Percentiles rank a stretch among this genome's conserved stretches.
These are phyloP conservation scores for Lasioglossum lativentre DNA, from an alignment of 2,888 invertebrate genomes.

Conservation along the genomic window DNA sequence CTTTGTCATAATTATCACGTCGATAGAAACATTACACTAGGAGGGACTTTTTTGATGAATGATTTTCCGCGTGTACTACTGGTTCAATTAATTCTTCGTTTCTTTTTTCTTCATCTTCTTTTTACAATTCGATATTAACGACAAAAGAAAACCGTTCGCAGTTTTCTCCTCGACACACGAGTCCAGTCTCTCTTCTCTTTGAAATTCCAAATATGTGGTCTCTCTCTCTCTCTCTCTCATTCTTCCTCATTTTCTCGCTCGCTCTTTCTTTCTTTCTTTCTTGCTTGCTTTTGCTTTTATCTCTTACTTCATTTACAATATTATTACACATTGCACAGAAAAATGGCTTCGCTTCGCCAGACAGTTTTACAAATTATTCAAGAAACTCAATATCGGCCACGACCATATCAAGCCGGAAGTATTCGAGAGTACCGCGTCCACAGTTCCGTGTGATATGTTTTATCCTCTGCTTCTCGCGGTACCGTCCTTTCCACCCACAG, in stretches of 20 bases:
- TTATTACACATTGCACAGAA: constrained; percentile 79
- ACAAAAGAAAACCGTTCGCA: constrained; percentile 31
- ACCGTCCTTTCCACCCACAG: background rate
- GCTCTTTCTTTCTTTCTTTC: background rate
- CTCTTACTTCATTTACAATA: constrained; percentile 69
- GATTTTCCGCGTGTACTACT: constrained; percentile 34
- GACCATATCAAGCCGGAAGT: constrained; percentile 71
- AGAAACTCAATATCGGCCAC: constrained; percentile 67
- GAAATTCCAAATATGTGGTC: constrained; percentile 45
- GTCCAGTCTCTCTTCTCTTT: constrained; percentile 70
- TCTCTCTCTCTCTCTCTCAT: background rate
- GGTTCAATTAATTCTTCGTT: constrained; percentile 32
- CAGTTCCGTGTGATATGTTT: constrained; percentile 72
- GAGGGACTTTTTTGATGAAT: constrained; percentile 48
- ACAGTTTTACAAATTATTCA: constrained; percentile 59
- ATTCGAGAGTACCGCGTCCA: constrained; percentile 63
- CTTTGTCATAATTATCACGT: constrained; percentile 47
- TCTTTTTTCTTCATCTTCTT: background rate
- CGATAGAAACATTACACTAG: constrained; percentile 61
- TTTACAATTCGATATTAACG: constrained; percentile 52
- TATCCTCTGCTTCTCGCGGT: constrained; percentile 51
- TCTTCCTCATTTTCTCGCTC: background rate
- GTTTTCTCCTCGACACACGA: constrained; percentile 55
- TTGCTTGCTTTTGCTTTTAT: constrained; percentile 1
- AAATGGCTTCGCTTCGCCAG: constrained; percentile 70